Conservation (phyloP, 2,113 vertebrate genomes). For the Miniopterus natalensis region DNA sequence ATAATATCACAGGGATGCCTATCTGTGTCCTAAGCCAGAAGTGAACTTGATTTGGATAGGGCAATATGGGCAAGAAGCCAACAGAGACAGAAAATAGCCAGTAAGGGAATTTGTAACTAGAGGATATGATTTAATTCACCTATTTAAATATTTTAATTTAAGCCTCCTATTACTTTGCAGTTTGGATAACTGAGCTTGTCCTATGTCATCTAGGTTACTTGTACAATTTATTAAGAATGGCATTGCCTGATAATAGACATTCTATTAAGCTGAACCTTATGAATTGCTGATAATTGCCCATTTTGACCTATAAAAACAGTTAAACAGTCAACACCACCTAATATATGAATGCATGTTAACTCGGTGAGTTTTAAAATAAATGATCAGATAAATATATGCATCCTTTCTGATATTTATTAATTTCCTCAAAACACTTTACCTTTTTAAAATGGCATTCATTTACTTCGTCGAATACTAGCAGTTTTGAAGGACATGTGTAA, state of each 20-base stretch:
- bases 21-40: not conserved
- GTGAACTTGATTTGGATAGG: slow-evolving; percentile 4
- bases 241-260: not conserved
- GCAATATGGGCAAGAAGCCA: not conserved
- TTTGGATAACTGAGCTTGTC: not conserved
- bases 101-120: not conserved
- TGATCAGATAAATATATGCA: not conserved
- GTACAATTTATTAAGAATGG: not conserved
- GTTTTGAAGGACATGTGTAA: slow-evolving; percentile 59
- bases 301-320: not conserved
- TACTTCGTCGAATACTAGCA: slow-evolving; percentile 47
- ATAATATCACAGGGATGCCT: not conserved
- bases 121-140: not conserved
- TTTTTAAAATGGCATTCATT: slow-evolving; percentile 37
- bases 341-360: not conserved
- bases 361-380: slow-evolving; percentile 49
- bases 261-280: not conserved
- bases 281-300: not conserved
- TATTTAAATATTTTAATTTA: slow-evolving; percentile 15
- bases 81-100: not conserved
- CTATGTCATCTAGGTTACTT: not conserved
- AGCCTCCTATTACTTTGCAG: slow-evolving; percentile 7
- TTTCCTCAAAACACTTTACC: slow-evolving; percentile 27
- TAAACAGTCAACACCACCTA: not conserved
- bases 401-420: slow-evolving; percentile 51